Evolutionary conservation across 1,140 invertebrate genomes (phyloP), one percentile per base, ranked within the genome.

Genomic region (Rhagoletis zephyria): DNA sequence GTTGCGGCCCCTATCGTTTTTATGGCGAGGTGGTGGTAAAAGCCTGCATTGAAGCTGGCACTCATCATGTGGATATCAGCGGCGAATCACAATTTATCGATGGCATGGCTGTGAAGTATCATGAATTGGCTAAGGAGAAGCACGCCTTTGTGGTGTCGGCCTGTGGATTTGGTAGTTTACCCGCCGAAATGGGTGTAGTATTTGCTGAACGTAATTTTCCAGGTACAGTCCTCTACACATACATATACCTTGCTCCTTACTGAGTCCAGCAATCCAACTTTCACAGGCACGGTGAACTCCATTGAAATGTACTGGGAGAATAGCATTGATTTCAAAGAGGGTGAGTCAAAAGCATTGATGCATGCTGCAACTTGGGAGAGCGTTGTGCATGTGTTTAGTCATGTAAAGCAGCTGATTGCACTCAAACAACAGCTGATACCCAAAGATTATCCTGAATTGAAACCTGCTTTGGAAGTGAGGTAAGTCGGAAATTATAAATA

Each of bases 1-100:
- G 96, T 94, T 97, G 96, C 90, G 97, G 97, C 1, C 97, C 97
- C 74, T 99, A 97, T 93, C 94, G 95, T 87, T 96, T 97, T 90
- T 97, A 95, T 94, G 98, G 98, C 7, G 97, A 98, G 91, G 93
- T 95, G 60, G 96, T 99, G n/a, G 95, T 99, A 0, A 96, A 96
- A 90, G 96, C 97, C 6, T 98, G 97, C 89, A 95, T 99, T 85
- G 95, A 95, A 81, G 94, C 94, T 88, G 94, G 94, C 89, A 95
- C 97, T 0, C 95, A 97, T 94, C 96, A 98, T 93, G 94, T 99
- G 7, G 98, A 99, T 94, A 95, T 99, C 45, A 96, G 95, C 93
- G 97, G 97, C 65, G 98, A 98, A 93, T 96, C 97, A 12, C 90
- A 97, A 96, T 98, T 95, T 91, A 95, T 98, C 90, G 97, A 98